Percentiles rank a stretch among this genome's conserved stretches.
Evolutionary conservation across 2,797 vertebrate genomes (phyloP).

Genomic region (Spinus olivaceus): DNA sequence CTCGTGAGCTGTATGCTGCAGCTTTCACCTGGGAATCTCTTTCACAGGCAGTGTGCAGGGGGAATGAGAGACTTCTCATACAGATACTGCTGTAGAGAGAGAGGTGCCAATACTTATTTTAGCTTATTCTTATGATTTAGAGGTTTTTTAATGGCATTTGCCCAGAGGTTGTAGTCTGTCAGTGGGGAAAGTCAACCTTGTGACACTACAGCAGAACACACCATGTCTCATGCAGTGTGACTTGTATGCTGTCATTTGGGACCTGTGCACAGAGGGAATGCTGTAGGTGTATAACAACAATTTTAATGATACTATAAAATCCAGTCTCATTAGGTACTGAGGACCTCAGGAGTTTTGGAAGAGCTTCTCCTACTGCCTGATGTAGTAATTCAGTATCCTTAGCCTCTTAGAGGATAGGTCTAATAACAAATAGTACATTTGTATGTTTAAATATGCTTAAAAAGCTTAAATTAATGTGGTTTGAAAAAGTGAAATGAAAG

Average conservation of each 20-base stretch:
- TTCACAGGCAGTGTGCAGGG: neutral
- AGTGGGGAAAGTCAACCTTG: neutral
- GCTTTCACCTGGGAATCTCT: neutral
- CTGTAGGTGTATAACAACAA: neutral
- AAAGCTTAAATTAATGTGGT: neutral
- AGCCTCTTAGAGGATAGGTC: neutral
- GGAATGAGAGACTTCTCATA: neutral
- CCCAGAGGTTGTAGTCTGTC: neutral
- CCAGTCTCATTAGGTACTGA: neutral
- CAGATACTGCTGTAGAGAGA: neutral
- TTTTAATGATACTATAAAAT: neutral
- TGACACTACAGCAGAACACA: accelerated
- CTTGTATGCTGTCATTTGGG: neutral
- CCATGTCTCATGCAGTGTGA: neutral
- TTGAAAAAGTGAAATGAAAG: constrained; percentile 33
- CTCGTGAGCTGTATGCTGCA: neutral
- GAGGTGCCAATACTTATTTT: neutral
- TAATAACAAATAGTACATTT: neutral
- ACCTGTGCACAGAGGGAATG: neutral
- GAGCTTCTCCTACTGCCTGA: neutral
- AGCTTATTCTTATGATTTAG: neutral
- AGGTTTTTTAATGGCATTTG: neutral
- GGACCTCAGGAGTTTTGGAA: neutral
- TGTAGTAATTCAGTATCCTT: neutral
- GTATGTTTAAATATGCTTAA: neutral